phyloP scores from a whole-genome alignment of 2,797 vertebrate species.

The Semotilus atromaculatus region DNA sequence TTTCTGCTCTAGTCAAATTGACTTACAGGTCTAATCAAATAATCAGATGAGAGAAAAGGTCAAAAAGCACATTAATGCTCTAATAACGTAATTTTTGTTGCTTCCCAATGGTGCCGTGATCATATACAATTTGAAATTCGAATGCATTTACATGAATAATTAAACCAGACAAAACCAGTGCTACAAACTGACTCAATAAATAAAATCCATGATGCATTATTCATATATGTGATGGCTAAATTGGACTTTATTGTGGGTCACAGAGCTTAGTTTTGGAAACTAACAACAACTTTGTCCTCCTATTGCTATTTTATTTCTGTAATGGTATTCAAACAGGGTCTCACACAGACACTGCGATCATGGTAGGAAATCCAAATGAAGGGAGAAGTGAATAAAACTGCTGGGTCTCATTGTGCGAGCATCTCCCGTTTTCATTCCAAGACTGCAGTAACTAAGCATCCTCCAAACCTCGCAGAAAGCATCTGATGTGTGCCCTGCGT shows the following conservation, averaged over 20 bases:
- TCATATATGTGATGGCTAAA: slow-evolving; percentile 64
- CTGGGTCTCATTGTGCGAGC: slow-evolving; percentile 73
- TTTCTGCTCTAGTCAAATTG: neutral
- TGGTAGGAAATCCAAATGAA: slow-evolving; percentile 67
- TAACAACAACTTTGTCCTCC: slow-evolving; percentile 41
- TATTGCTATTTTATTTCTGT: slow-evolving; percentile 55
- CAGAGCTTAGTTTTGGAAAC: slow-evolving; percentile 58
- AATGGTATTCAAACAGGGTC: slow-evolving; percentile 60
- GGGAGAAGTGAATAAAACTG: slow-evolving; percentile 69
- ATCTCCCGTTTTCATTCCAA: slow-evolving; percentile 68
- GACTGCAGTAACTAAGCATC: slow-evolving; percentile 73
- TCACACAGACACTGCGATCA: slow-evolving; percentile 69
- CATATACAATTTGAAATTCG: slow-evolving; percentile 46
- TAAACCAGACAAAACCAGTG: slow-evolving; percentile 56
- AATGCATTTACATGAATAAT: slow-evolving; percentile 59
- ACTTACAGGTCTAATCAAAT: slow-evolving; percentile 7
- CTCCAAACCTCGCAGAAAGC: slow-evolving; percentile 65
- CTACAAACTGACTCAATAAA: slow-evolving; percentile 63
- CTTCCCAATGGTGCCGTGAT: slow-evolving; percentile 23
- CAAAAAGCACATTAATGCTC: neutral
- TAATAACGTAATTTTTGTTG: slow-evolving; percentile 23
- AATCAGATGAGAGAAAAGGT: slow-evolving; percentile 1
- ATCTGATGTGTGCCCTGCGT: slow-evolving; percentile 65
- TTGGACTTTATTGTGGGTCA: slow-evolving; percentile 61
- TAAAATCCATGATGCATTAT: slow-evolving; percentile 64